A percentile compares a stretch with the other conserved stretches of the same genome.
phyloP scores from a whole-genome alignment of 2,888 invertebrate genomes.

The Aromia moschata region DNA sequence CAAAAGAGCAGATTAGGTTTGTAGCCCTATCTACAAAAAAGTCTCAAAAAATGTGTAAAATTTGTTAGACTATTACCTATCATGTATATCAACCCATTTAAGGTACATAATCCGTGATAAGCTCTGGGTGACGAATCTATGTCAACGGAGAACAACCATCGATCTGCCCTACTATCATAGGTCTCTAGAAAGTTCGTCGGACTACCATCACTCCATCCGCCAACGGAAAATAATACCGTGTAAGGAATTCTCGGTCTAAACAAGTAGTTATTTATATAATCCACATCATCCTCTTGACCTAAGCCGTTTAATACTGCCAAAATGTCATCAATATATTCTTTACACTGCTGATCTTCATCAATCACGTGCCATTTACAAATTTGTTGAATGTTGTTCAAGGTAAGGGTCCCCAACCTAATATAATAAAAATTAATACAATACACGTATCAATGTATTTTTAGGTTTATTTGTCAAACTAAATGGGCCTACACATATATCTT shows the following conservation, averaged over 20 bases:
- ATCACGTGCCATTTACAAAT: slow-evolving; percentile 47
- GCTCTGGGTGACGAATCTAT: slow-evolving; percentile 76
- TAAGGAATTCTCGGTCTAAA: slow-evolving; percentile 75
- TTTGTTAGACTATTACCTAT: too few species aligned
- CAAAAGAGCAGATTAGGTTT: too few species aligned
- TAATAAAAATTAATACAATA: too few species aligned
- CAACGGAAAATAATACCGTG: slow-evolving; percentile 83
- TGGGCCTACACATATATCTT: too few species aligned
- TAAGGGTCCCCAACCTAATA: slow-evolving; percentile 71
- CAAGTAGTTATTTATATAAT: slow-evolving; percentile 42
- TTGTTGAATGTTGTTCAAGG: slow-evolving; percentile 45
- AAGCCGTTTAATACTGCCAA: slow-evolving; percentile 41
- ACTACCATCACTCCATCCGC: slow-evolving; percentile 87
- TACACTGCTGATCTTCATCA: slow-evolving; percentile 49
- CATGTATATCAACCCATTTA: slow-evolving; percentile 78
- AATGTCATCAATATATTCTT: slow-evolving; percentile 50
- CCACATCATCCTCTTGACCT: slow-evolving; percentile 38
- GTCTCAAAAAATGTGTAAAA: too few species aligned
- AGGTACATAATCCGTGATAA: slow-evolving; percentile 80
- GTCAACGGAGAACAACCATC: slow-evolving; percentile 78
- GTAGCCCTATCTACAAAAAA: too few species aligned
- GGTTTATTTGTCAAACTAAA: too few species aligned
- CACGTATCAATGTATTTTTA: too few species aligned
- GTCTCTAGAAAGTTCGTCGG: slow-evolving; percentile 83
- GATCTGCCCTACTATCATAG: slow-evolving; percentile 80